Conservation (phyloP, 2,797 vertebrate species). For the Antennarius maculatus region DNA sequence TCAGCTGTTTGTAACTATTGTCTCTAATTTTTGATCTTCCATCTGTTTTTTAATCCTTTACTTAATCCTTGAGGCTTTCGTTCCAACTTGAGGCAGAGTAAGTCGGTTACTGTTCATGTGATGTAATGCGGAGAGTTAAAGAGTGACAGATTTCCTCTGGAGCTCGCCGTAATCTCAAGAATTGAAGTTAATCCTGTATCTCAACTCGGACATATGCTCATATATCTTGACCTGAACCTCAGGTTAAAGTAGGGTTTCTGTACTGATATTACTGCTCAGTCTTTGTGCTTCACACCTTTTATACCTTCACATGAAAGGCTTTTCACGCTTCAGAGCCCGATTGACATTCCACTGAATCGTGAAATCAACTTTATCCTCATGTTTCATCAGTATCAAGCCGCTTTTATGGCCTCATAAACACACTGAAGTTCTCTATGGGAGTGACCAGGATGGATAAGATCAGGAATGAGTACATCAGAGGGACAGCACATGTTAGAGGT, state of each 20-base stretch:
- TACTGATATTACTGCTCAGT: not conserved
- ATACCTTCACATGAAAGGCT: conserved; percentile 36
- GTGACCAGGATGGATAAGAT: too few species aligned
- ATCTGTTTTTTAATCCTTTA: conserved; percentile 39
- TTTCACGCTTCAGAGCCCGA: conserved; percentile 22
- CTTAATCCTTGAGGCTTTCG: conserved; percentile 42
- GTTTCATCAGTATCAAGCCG: conserved; percentile 28
- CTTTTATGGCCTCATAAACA: conserved; percentile 34
- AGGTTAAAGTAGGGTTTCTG: not conserved
- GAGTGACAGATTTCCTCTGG: conserved; percentile 59
- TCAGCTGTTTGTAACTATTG: conserved; percentile 28
- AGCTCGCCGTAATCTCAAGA: conserved; percentile 53
- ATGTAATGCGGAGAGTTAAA: conserved; percentile 56
- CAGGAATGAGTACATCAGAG: too few species aligned
- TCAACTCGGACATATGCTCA: conserved; percentile 49
- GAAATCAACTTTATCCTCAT: conserved; percentile 41
- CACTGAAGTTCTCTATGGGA: too few species aligned
- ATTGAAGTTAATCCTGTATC: conserved; percentile 58
- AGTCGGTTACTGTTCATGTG: conserved; percentile 33
- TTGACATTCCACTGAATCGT: conserved; percentile 38
- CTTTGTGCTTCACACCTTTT: conserved; percentile 17
- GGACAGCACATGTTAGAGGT: too few species aligned
- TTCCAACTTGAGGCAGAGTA: conserved; percentile 2
- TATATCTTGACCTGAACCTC: not conserved
- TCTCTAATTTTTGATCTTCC: conserved; percentile 43